phyloP scores from a whole-genome alignment of 1,140 invertebrate genomes.

The Ganaspis sp. region DNA sequence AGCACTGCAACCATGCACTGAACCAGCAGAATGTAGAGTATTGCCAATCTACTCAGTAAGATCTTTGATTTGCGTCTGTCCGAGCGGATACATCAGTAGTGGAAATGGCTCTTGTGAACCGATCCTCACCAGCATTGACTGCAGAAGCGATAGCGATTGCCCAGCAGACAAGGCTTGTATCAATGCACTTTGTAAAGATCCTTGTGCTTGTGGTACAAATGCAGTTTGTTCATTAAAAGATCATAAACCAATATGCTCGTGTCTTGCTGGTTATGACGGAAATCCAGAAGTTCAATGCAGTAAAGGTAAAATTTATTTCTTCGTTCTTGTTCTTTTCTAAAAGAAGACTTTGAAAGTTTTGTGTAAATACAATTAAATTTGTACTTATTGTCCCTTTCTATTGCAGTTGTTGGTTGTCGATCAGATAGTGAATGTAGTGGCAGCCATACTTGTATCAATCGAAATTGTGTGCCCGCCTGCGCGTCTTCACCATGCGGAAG shows the following conservation, averaged over 20 bases:
- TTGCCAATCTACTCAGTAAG: conserved; percentile 87
- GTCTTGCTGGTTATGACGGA: conserved; percentile 86
- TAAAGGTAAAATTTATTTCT: conserved; percentile 71
- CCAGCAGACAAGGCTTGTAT: conserved; percentile 85
- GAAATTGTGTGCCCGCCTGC: conserved; percentile 87
- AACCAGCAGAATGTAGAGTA: conserved; percentile 88
- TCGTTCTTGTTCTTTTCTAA: background rate
- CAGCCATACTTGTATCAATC: conserved; percentile 86
- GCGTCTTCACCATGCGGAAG: conserved; percentile 82
- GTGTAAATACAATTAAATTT: too few species aligned
- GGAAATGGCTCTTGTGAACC: conserved; percentile 87
- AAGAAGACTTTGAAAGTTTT: too few species aligned
- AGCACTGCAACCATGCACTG: conserved; percentile 85
- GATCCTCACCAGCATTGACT: conserved; percentile 81
- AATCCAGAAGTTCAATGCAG: conserved; percentile 87
- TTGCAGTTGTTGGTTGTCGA: conserved; percentile 80
- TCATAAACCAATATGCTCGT: conserved; percentile 90
- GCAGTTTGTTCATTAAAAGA: conserved; percentile 87
- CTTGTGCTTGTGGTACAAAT: conserved; percentile 88
- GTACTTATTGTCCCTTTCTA: conserved; percentile 25
- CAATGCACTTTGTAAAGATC: conserved; percentile 86
- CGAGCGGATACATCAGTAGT: conserved; percentile 89
- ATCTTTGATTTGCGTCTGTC: conserved; percentile 92
- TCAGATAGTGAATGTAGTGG: conserved; percentile 85
- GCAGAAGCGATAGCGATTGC: conserved; percentile 86